A percentile compares a stretch with the other conserved stretches of the same genome.
Evolutionary conservation across 2,888 invertebrate species (phyloP).

Genomic region (Heliconius ismenius): DNA sequence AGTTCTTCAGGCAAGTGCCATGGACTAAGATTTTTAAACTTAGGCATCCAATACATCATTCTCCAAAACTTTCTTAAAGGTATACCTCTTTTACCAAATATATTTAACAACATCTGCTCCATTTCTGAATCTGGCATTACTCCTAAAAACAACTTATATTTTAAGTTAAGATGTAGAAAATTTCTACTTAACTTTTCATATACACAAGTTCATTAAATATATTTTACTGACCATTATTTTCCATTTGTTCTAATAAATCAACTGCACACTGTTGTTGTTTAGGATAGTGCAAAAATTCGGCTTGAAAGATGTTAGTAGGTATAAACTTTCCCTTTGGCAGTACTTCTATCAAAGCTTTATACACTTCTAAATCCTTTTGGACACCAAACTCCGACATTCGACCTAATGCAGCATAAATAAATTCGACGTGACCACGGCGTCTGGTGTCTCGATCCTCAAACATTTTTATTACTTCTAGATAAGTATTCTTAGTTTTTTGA

Average conservation of each 20-base stretch:
- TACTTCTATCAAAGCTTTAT: conserved; percentile 91
- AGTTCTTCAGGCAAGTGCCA: conserved; percentile 90
- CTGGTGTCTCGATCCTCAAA: conserved; percentile 86
- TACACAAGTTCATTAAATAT: conserved; percentile 4
- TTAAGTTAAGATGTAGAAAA: background rate
- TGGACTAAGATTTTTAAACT: conserved; percentile 94
- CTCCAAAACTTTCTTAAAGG: conserved; percentile 89
- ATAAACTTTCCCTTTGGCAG: conserved; percentile 95
- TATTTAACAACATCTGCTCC: conserved; percentile 89
- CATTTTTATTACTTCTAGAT: conserved; percentile 87
- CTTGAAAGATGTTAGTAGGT: conserved; percentile 90
- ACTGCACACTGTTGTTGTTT: conserved; percentile 97
- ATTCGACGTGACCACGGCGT: conserved; percentile 94
- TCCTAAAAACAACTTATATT: conserved; percentile 66
- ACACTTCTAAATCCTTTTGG: conserved; percentile 91
- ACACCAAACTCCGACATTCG: conserved; percentile 95
- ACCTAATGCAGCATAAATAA: conserved; percentile 93
- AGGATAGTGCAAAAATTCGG: conserved; percentile 96
- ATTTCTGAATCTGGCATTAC: conserved; percentile 96
- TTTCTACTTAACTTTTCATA: background rate
- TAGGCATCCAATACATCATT: conserved; percentile 96
- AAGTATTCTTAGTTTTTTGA: conserved; percentile 85
- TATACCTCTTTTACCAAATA: conserved; percentile 90
- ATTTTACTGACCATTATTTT: conserved; percentile 86
- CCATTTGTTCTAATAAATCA: conserved; percentile 97